phyloP scores from a whole-genome alignment of 2,888 invertebrate genomes.

The Dicranocentrus wangi region DNA sequence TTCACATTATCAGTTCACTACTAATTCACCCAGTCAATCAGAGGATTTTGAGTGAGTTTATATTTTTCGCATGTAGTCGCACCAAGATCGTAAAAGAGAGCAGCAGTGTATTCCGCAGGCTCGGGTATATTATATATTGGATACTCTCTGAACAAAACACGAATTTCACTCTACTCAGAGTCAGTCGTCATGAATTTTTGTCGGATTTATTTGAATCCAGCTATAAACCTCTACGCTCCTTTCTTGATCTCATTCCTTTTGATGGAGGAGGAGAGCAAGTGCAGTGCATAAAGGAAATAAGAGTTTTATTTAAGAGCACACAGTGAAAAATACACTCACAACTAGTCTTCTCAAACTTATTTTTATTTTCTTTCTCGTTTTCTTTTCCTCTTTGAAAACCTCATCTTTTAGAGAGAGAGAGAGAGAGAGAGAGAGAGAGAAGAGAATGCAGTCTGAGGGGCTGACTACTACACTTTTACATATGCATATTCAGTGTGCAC shows the following conservation, averaged over 20 bases:
- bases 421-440: no score
- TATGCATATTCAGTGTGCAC: neutral
- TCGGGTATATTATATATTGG: no score
- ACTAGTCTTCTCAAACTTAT: neutral
- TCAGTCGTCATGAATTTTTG: conserved; percentile 8
- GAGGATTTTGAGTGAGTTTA: neutral
- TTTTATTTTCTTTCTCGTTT: neutral
- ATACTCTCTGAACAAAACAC: no score
- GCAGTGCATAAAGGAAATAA: conserved; percentile 28
- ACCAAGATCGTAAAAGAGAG: neutral
- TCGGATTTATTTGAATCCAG: conserved; percentile 41
- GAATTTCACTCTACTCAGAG: neutral
- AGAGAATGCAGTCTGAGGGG: no score
- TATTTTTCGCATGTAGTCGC: no score
- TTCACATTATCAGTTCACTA: conserved; percentile 3
- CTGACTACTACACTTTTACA: neutral
- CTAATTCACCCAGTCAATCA: conserved; percentile 21
- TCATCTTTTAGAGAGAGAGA: no score
- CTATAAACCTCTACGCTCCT: conserved; percentile 11
- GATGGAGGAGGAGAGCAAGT: conserved; percentile 17
- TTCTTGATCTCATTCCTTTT: conserved; percentile 29
- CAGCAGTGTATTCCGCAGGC: neutral
- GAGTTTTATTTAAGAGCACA: conserved; percentile 23
- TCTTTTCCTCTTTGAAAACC: no score
- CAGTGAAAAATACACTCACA: neutral